Percentiles rank a stretch among this genome's conserved stretches.
phyloP scores from a whole-genome alignment of 1,140 invertebrate genomes.

The Drosophila dunni region DNA sequence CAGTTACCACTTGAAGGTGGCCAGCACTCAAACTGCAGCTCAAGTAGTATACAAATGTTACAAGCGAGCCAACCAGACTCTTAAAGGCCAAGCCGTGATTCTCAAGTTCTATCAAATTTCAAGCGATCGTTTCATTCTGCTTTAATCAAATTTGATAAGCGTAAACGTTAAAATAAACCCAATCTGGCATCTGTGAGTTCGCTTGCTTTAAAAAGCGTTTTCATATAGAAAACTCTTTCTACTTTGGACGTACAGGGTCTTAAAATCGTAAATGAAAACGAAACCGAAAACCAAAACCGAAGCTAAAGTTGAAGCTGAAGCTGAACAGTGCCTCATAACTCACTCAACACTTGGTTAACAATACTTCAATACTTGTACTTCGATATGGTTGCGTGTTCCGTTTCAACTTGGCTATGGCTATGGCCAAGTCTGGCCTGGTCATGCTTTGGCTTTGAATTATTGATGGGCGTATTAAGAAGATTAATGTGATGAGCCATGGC shows the following conservation, averaged over 20 bases:
- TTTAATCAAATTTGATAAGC: no score
- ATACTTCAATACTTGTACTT: slow-evolving; percentile 31
- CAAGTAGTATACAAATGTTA: no score
- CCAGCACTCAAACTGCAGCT: slow-evolving; percentile 39
- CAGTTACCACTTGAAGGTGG: slow-evolving; percentile 59
- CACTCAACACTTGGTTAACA: slow-evolving; percentile 67
- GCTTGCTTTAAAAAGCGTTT: no score
- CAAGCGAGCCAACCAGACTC: no score
- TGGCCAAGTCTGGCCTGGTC: slow-evolving; percentile 50
- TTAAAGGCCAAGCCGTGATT: no score
- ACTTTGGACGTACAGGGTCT: neutral
- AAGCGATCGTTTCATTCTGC: no score
- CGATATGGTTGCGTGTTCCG: slow-evolving; percentile 62
- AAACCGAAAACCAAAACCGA: slow-evolving; percentile 37
- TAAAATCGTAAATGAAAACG: slow-evolving; percentile 42
- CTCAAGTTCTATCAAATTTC: no score
- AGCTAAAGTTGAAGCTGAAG: slow-evolving; percentile 7
- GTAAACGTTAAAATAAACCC: no score
- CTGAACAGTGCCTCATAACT: slow-evolving; percentile 71
- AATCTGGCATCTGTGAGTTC: no score
- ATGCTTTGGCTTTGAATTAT: slow-evolving; percentile 81
- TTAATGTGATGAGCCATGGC: slow-evolving; percentile 79
- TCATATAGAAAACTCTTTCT: no score
- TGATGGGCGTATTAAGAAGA: slow-evolving; percentile 83
- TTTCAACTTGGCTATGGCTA: slow-evolving; percentile 16